Percentiles rank a stretch among this genome's conserved stretches.
phyloP scores from a whole-genome alignment of 1,140 invertebrate species.

The Drosophila hydei region DNA sequence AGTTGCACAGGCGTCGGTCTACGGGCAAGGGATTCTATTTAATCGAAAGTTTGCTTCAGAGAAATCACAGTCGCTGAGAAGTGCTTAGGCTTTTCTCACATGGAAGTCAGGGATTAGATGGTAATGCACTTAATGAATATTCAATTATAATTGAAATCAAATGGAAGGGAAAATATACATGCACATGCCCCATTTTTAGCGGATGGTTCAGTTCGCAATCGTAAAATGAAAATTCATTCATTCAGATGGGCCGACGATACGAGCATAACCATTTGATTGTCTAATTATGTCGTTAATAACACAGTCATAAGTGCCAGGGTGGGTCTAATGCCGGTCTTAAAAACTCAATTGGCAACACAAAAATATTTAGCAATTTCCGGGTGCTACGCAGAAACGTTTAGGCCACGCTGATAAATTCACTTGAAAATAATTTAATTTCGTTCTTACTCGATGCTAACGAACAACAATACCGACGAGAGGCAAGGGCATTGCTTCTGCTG shows the following conservation, averaged over 20 bases:
- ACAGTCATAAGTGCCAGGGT: conserved; percentile 53
- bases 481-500: neutral
- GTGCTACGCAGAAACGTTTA: conserved; percentile 35
- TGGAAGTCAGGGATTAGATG: neutral
- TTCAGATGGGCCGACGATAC: conserved; percentile 21
- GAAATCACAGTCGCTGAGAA: neutral
- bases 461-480: conserved; percentile 12
- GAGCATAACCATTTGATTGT: conserved; percentile 53
- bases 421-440: conserved; percentile 75
- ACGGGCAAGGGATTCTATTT: neutral
- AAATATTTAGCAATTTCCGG: conserved; percentile 79
- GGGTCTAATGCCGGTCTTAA: conserved; percentile 22
- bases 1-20: neutral
- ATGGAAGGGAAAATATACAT: neutral
- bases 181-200: neutral
- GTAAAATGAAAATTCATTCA: conserved; percentile 49
- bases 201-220: conserved; percentile 1
- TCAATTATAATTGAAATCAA: neutral
- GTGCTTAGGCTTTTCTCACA: no score
- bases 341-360: conserved; percentile 69
- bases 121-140: neutral
- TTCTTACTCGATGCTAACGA: conserved; percentile 43
- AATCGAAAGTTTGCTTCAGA: conserved; percentile 4
- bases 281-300: conserved; percentile 76
- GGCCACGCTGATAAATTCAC: conserved; percentile 67